Evolutionary conservation across 1,140 invertebrate genomes (phyloP), one percentile per base, ranked within the genome.

Genomic region (Macrobrachium nipponense): DNA sequence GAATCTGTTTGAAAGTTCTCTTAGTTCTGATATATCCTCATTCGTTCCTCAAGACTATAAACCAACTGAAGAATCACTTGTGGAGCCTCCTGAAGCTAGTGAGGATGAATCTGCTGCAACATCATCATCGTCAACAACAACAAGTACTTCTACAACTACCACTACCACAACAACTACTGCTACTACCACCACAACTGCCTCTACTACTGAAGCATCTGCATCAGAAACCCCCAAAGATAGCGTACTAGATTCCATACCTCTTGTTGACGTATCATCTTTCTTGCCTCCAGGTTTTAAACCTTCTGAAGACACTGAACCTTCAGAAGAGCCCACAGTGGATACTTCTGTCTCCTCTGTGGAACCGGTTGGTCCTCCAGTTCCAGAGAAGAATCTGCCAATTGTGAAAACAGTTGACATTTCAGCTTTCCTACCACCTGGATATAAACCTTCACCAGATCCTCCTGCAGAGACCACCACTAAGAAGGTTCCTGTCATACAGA

Each of bases 351-450:
- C 51, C 51, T 51, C 51, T 51, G 66, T 27, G 20, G 36, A 70
- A n/a, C 12, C 7, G 20, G 66, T 18, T 27, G 36, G 36, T 8
- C 20, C 59, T 15, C 11, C 75, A 51, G 8, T 51, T 27, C 5
- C 58, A 27, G n/a, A 43, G 17, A 64, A 66, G n/a, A 68, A 66
- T 70, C n/a, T 18, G 51, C 70, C 77, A 17, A 68, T 72, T 15
- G 43, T 87, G 11, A 61, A 62, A 68, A 87, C 79, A 62, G 77
- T 94, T 43, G 94, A 95, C 87, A 89, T 95, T 12, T 93, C 92
- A 51, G 93, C 93, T 87, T 92, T 95, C 72, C 90, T 95, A 82
- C 95, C 95, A 23, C 91, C 93, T 10, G 93, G 92, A 10, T 95
- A 93, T 87, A 93, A 93, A 86, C 90, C 88, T 90, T 88, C 87